Conservation (phyloP, 2,113 vertebrate species). For the Lasiurus cinereus region DNA sequence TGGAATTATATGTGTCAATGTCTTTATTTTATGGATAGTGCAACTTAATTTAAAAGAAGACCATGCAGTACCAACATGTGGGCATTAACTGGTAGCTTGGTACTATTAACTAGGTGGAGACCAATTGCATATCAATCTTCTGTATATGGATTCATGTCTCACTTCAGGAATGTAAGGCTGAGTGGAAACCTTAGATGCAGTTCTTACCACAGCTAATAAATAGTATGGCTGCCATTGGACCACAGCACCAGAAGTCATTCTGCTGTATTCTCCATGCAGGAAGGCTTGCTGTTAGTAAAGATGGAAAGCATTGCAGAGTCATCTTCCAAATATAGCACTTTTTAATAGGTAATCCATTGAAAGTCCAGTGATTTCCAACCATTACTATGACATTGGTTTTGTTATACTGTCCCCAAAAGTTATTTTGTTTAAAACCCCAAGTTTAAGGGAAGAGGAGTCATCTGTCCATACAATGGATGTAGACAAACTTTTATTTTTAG, state of each 20-base stretch:
- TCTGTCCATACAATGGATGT: constrained; percentile 86
- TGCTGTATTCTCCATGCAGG: constrained; percentile 33
- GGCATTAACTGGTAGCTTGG: neutral
- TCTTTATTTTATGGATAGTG: neutral
- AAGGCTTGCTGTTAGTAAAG: constrained; percentile 10
- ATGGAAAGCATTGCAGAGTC: constrained; percentile 5
- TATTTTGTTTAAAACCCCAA: constrained; percentile 83
- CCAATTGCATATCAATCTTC: neutral
- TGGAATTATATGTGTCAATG: neutral
- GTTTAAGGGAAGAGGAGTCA: constrained; percentile 79
- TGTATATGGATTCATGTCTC: neutral
- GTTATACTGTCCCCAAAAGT: constrained; percentile 71
- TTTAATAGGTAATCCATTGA: constrained; percentile 45
- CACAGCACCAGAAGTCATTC: neutral
- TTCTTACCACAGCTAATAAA: neutral
- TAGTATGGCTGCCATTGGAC: neutral
- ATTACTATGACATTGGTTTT: constrained; percentile 77
- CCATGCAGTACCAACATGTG: neutral
- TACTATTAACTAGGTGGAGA: neutral
- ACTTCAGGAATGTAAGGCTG: neutral
- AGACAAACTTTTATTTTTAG: constrained; percentile 86
- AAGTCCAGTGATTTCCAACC: constrained; percentile 21
- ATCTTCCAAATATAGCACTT: constrained; percentile 61
- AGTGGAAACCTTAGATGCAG: neutral
- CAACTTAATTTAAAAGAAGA: neutral